Evolutionary conservation across 1,140 invertebrate species (phyloP), one percentile per base, ranked within the genome.

Genomic region (Nautilus pompilius): DNA sequence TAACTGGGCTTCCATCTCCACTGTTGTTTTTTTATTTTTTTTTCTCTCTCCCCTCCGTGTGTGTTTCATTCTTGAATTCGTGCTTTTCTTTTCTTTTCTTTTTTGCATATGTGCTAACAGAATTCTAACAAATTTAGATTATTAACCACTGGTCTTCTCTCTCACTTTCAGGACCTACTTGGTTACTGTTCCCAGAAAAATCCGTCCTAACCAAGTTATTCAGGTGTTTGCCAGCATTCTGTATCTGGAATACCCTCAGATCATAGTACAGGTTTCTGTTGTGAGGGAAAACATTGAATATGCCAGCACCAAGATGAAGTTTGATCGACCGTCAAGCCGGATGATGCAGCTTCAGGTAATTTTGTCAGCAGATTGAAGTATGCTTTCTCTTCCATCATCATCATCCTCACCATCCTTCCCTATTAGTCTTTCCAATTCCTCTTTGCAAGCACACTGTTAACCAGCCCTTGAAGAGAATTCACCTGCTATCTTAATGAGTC

Each of bases 331-430:
- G 10, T 74, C 74, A 41, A 78, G 73, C 56, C 48, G 74, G 48
- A 67, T 79, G 17, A 69, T 81, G 71, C 75, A 78, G 60, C 61
- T 81, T 54, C 62, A 70, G 70, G 77, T 80, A 58, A 63, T 67
- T 71, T 30, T 15, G 41, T 8, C n/a, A n/a, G n/a, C n/a, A n/a
- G n/a, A n/a, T n/a, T n/a, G n/a, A n/a, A n/a, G n/a, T n/a, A n/a
- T n/a, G n/a, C n/a, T n/a, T n/a, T n/a, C n/a, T n/a, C n/a, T n/a
- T n/a, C n/a, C n/a, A n/a, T n/a, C n/a, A n/a, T n/a, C n/a, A n/a
- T n/a, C n/a, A n/a, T n/a, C n/a, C n/a, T n/a, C n/a, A n/a, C n/a
- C n/a, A n/a, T n/a, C n/a, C n/a, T n/a, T n/a, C n/a, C n/a, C n/a
- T n/a, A n/a, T n/a, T n/a, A n/a, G n/a, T n/a, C n/a, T n/a, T n/a